phyloP scores from a whole-genome alignment of 2,888 invertebrate genomes.

The Brenthis daphne region DNA sequence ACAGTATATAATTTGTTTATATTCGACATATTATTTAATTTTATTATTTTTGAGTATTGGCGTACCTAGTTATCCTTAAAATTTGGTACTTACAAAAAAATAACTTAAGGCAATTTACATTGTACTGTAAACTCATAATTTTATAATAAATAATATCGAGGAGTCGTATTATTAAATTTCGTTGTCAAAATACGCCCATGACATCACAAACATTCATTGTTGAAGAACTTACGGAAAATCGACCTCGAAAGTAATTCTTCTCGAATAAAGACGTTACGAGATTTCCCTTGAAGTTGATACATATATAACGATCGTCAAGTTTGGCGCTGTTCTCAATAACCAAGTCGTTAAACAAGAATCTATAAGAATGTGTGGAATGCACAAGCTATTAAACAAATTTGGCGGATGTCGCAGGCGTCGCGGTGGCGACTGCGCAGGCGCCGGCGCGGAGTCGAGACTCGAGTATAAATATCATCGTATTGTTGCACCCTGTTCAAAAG shows the following conservation, averaged over 20 bases:
- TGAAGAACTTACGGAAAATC: conserved; percentile 15
- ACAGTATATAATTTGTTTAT: no score
- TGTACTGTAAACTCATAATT: neutral
- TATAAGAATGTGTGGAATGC: conserved; percentile 66
- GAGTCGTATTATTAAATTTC: conserved; percentile 4
- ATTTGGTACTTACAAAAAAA: no score
- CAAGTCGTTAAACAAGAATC: conserved; percentile 61
- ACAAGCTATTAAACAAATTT: conserved; percentile 64
- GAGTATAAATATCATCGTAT: conserved; percentile 44
- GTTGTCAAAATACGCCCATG: conserved; percentile 13
- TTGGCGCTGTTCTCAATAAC: conserved; percentile 58
- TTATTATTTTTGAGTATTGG: no score
- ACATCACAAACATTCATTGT: conserved; percentile 8
- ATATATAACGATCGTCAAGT: conserved; percentile 36
- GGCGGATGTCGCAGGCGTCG: conserved; percentile 56
- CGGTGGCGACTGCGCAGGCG: conserved; percentile 60
- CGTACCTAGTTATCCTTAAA: no score
- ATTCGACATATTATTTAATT: no score
- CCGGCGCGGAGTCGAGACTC: conserved; percentile 50
- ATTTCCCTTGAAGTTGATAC: conserved; percentile 39
- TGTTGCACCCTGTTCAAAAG: conserved; percentile 41
- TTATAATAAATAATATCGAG: conserved; percentile 1
- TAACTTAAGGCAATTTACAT: neutral
- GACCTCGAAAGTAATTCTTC: conserved; percentile 22
- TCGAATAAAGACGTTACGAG: conserved; percentile 34